phyloP scores from a whole-genome alignment of 2,113 vertebrate genomes.

The Gorilla gorilla region DNA sequence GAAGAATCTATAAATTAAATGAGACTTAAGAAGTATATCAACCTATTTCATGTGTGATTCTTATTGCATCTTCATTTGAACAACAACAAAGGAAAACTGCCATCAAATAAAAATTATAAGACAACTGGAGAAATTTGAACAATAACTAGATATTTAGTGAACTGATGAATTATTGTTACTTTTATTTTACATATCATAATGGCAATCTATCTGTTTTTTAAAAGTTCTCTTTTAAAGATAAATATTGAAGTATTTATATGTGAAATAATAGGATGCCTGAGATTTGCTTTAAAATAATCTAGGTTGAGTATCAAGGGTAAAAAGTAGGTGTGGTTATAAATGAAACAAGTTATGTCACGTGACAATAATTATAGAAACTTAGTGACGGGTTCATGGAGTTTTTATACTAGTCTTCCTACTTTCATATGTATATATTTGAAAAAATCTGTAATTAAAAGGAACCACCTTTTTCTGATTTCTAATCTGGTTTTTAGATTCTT shows the following conservation, averaged over 20 bases:
- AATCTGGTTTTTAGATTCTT: constrained; percentile 35
- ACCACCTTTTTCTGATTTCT: constrained; percentile 22
- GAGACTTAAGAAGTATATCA: background rate
- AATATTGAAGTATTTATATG: background rate
- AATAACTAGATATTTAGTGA: background rate
- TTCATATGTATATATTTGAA: background rate
- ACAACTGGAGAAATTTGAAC: constrained; percentile 1
- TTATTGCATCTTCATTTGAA: background rate
- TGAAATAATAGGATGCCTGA: background rate
- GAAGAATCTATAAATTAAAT: background rate
- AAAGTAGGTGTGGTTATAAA: background rate
- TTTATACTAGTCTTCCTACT: background rate
- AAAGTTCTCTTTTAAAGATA: background rate
- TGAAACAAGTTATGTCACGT: background rate
- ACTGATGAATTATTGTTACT: background rate
- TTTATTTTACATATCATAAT: constrained; percentile 10
- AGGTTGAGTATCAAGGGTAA: background rate
- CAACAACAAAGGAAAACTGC: background rate
- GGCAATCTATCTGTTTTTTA: background rate
- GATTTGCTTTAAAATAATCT: constrained; percentile 25
- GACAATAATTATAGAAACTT: background rate
- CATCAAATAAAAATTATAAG: background rate
- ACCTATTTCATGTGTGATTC: background rate
- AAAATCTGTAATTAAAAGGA: background rate
- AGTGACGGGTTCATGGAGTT: background rate